phyloP scores from a whole-genome alignment of 2,113 vertebrate species.

The Gopherus evgoodei region DNA sequence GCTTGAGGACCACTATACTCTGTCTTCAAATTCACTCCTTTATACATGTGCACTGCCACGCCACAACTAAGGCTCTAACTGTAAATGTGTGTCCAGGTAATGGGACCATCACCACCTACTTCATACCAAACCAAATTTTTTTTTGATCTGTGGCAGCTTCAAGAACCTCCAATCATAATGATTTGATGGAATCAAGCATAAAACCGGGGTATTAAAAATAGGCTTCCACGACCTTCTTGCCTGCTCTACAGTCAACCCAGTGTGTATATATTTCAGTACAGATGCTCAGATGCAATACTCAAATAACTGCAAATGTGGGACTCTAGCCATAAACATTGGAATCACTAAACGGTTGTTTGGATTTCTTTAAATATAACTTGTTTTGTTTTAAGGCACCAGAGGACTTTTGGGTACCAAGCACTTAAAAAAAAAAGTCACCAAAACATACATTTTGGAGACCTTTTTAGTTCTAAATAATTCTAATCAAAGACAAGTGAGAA shows the following conservation, averaged over 20 bases:
- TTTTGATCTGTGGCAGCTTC: background rate
- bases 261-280: background rate
- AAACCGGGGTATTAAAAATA: background rate
- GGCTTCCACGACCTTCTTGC: background rate
- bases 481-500: background rate
- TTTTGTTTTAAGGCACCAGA: background rate
- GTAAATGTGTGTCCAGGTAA: background rate
- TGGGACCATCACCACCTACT: background rate
- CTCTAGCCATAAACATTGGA: background rate
- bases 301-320: background rate
- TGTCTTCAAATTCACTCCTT: background rate
- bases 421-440: background rate
- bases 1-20: background rate
- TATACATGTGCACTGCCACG: background rate
- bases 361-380: background rate
- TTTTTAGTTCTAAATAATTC: background rate
- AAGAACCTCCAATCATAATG: background rate
- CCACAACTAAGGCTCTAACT: background rate
- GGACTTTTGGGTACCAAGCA: background rate
- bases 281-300: background rate
- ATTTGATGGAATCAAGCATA: background rate
- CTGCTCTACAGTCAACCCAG: background rate
- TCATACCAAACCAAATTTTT: background rate
- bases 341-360: background rate
- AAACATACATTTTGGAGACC: background rate